Evolutionary conservation across 2,888 invertebrate species (phyloP).

Genomic region (Erebia epiphron): DNA sequence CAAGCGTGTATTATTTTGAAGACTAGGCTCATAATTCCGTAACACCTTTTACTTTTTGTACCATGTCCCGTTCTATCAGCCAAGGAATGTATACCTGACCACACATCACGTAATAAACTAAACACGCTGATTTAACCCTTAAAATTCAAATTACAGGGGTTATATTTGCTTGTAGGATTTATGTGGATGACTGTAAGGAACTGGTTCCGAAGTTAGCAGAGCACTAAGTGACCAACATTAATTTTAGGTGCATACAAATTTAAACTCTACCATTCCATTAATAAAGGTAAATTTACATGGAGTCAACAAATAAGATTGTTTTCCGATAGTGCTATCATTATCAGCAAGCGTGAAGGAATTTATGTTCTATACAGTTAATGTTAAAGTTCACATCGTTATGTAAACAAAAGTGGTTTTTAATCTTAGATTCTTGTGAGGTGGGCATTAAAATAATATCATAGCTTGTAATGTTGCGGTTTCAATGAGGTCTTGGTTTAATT

Average conservation of each 20-base stretch:
- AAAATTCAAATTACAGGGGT: not conserved
- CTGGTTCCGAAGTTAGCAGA: slow-evolving; percentile 62
- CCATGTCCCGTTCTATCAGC: slow-evolving; percentile 39
- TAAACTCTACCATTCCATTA: slow-evolving; percentile 38
- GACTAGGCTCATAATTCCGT: slow-evolving; percentile 33
- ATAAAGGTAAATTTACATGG: slow-evolving; percentile 38
- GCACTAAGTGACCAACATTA: slow-evolving; percentile 55
- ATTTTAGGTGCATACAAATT: slow-evolving; percentile 33
- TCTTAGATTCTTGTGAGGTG: slow-evolving; percentile 6
- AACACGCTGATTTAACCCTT: slow-evolving; percentile 14
- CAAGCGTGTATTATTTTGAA: slow-evolving; percentile 17
- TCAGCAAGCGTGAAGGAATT: slow-evolving; percentile 31
- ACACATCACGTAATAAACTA: not conserved
- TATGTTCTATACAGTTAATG: slow-evolving; percentile 14
- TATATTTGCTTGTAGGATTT: slow-evolving; percentile 13
- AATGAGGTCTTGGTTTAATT: slow-evolving; percentile 20
- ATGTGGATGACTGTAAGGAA: slow-evolving; percentile 48
- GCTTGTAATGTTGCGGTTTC: slow-evolving; percentile 30
- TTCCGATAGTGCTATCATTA: slow-evolving; percentile 45
- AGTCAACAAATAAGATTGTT: slow-evolving; percentile 40
- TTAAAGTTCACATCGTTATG: slow-evolving; percentile 31
- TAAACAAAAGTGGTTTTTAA: slow-evolving; percentile 11
- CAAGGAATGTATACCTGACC: slow-evolving; percentile 35
- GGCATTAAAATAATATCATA: slow-evolving; percentile 34
- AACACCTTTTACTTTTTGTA: slow-evolving; percentile 36